phyloP scores from a whole-genome alignment of 2,888 invertebrate species.

The Halocaridina rubra region DNA sequence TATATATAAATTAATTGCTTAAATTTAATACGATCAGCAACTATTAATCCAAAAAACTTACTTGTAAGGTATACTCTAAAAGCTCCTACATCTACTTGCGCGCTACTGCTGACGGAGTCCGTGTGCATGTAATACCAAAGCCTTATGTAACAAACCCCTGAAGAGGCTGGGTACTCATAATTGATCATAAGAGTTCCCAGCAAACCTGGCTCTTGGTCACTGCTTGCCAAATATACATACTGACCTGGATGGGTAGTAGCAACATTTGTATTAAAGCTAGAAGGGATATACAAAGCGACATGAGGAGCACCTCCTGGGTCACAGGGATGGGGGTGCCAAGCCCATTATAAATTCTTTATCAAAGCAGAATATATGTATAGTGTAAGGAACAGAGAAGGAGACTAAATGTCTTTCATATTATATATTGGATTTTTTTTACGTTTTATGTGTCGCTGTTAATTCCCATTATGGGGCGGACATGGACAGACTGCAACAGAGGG shows the following conservation, averaged over 20 bases:
- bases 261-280: too few species aligned
- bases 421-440: too few species aligned
- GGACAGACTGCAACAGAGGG: too few species aligned
- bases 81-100: conserved; percentile 24
- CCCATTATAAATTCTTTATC: not conserved
- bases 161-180: conserved; percentile 31
- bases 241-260: too few species aligned
- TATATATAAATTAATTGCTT: too few species aligned
- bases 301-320: not conserved
- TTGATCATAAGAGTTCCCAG: conserved; percentile 5
- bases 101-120: not conserved
- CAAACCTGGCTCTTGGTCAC: not conserved
- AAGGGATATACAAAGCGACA: too few species aligned
- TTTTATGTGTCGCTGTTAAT: too few species aligned
- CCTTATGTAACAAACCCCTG: conserved; percentile 31
- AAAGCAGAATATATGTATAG: not conserved
- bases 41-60: too few species aligned
- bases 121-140: conserved; percentile 54
- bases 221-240: conserved; percentile 25
- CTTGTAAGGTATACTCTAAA: conserved; percentile 29
- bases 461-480: too few species aligned
- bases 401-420: too few species aligned
- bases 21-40: too few species aligned
- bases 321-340: not conserved
- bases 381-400: not conserved